Base-by-base conservation (phyloP, 2,797 vertebrate species). In the Sphenodon punctatus region DNA sequence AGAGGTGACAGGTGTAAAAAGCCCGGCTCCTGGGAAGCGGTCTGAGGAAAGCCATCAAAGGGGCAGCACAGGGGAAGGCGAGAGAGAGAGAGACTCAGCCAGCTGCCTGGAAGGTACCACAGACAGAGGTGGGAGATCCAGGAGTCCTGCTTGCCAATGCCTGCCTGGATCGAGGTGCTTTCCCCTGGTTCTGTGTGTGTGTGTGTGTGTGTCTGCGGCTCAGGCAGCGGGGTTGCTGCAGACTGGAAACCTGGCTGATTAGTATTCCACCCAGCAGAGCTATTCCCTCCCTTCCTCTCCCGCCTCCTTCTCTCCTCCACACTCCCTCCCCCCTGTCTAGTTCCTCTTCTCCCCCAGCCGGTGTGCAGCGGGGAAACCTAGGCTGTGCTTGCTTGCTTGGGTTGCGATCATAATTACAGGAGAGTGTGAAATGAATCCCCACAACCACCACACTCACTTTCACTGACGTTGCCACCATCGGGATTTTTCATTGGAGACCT, bases 251-350 rank as follows among this genome's bases (percentile, higher is more conserved):
- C 75, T 77, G 79, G 82, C 88, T 83, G 90, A 89, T 88, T 89
- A 89, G 65, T 86, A 94, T 71, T 85, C 93, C 88, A 72, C 89
- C 91, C 90, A 85, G 75, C 77, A 69, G 72, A 71, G 80, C 69
- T 68, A 72, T 80, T 86, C 93, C 91, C 80, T 83, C 76, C 85
- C 49, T 88, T 66, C 87, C 86, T 45, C 51, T 48, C 43, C 48
- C 74, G 41, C 67, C 76, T 72, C 25, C 68, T 75, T 53, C 64
- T 63, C 71, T 42, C 39, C 19, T 70, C 4, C 36, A 74, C 10
- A 67, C 58, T n/a, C 67, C 15, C 74, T 45, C 12, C 46, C 81
- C 3, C 80, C 27, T 34, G 36, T 22, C 53, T 41, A 5, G 39
- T 36, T 46, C 58, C 48, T 25, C 67, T 27, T 36, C 59, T 25